These are phyloP conservation scores for Crotalus tigris DNA, from an alignment of 2,113 vertebrate species.

Conservation along the genomic window DNA sequence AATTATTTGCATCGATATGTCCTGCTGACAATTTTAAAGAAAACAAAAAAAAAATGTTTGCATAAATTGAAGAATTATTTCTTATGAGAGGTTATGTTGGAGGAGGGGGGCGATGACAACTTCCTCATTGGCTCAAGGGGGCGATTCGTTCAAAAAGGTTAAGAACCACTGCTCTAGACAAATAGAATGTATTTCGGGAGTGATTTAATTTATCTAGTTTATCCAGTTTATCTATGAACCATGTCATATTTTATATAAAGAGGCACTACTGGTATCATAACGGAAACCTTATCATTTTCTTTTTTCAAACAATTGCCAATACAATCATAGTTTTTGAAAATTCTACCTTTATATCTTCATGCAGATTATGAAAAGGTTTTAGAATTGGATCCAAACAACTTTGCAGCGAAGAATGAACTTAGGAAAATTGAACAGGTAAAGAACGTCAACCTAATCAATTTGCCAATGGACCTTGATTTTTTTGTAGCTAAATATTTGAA, in stretches of 20 bases:
- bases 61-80: no score
- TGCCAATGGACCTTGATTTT: not conserved
- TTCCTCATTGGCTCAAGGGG: no score
- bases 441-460: not conserved
- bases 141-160: no score
- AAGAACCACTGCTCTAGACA: not conserved
- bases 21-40: no score
- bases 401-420: constrained; percentile 85
- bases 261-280: not conserved
- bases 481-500: not conserved
- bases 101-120: no score
- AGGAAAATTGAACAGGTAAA: constrained; percentile 83
- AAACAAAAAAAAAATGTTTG: no score
- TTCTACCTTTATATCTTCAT: not conserved
- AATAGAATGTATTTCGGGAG: not conserved
- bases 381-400: constrained; percentile 82
- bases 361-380: constrained; percentile 90
- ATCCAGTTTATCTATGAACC: not conserved
- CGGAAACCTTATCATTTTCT: not conserved
- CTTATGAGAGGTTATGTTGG: no score
- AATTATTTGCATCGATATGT: no score
- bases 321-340: not conserved
- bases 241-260: not conserved
- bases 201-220: not conserved
- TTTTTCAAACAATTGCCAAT: not conserved